phyloP scores from a whole-genome alignment of 1,140 invertebrate genomes.

The Sitodiplosis mosellana region DNA sequence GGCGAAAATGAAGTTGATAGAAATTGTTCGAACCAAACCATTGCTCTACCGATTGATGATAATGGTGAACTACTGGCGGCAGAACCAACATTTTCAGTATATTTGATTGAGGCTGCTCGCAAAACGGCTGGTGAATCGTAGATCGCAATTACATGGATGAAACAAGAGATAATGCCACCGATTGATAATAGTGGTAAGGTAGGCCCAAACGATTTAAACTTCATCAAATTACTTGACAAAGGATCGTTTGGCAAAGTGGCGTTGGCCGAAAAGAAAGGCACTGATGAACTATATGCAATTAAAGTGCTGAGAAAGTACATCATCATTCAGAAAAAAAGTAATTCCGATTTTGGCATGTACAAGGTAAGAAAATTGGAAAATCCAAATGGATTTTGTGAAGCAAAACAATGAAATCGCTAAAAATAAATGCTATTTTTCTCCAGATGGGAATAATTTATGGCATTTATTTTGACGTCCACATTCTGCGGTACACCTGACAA shows the following conservation, averaged over 20 bases:
- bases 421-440: not conserved
- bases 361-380: constrained; percentile 58
- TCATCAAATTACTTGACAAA: constrained; percentile 97
- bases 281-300: constrained; percentile 93
- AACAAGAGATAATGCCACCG: not conserved
- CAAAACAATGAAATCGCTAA: not conserved
- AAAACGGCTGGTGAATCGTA: constrained; percentile 25
- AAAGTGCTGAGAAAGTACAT: constrained; percentile 98
- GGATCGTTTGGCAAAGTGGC: constrained; percentile 99
- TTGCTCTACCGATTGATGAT: no score
- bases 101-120: constrained; percentile 25
- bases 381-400: no score
- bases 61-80: no score
- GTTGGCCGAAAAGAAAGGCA: constrained; percentile 85
- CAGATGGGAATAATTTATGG: constrained; percentile 43
- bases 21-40: no score
- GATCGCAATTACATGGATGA: constrained; percentile 14
- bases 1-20: no score
- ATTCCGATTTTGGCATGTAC: constrained; percentile 96
- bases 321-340: constrained; percentile 95
- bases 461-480: constrained; percentile 76
- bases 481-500: constrained; percentile 99
- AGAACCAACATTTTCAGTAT: no score
- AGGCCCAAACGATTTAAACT: constrained; percentile 72
- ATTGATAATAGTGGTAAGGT: constrained; percentile 37